Base-by-base conservation (phyloP, 2,113 vertebrate species). In the Columbina picui region DNA sequence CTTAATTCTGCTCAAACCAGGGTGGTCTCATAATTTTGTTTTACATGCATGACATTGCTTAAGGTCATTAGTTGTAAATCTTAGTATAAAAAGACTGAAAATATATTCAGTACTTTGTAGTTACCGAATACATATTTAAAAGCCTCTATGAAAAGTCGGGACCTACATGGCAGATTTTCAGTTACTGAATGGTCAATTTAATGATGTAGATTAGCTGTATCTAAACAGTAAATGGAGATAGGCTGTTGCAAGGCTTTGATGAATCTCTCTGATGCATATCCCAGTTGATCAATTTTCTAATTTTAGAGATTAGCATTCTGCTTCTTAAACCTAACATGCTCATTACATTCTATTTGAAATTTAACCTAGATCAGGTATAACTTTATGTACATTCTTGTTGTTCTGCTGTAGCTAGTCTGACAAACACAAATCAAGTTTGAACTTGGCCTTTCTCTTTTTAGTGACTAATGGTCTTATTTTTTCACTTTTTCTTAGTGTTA, bases 41-140 rank as follows among this genome's bases (percentile, higher is more conserved):
- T 98, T 98, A 98, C 98, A 98, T 98, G 97, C 97, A 97, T 97
- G 98, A 97, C 98, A 98, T 98, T 98, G 98, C 98, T 98, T 98
- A 96, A 98, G 98, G 98, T 98, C 98, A 98, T 98, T 98, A 98
- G 97, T 98, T 98, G 98, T 97, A 98, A 98, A 98, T 98, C 98
- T 96, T 97, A 94, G 96, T 97, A 98, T 98, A 98, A 98, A 98
- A 98, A 98, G 98, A 93, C 97, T 97, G 98, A 97, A 98, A 98
- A 98, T 98, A 98, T 98, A 98, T 98, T 98, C 98, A 98, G 97
- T 63, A 98, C 98, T 98, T 98, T 98, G 98, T 98, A 98, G 97
- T 98, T 98, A 95, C 98, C 98, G 98, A 98, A 98, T 98, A 97
- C 98, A 98, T 98, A 98, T 98, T 98, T 98, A 98, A 98, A 97